Base-by-base conservation (phyloP, 2,113 vertebrate species). In the Tetrax tetrax region DNA sequence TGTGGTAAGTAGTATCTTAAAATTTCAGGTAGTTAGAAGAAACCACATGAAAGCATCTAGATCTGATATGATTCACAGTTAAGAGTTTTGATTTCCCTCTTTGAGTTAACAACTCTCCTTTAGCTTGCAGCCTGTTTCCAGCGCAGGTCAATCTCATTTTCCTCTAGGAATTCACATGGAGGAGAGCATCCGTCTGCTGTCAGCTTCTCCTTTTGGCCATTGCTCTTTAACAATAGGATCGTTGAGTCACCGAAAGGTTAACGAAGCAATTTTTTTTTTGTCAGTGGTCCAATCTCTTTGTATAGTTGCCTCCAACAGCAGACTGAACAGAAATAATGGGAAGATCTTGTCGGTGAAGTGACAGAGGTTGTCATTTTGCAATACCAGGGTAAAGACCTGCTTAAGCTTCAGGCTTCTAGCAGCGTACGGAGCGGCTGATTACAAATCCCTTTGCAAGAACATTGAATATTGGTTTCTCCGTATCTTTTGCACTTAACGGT, bases 291-390 rank as follows among this genome's bases (percentile, higher is more conserved):
- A 85, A 3, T 59, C 59, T 79, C 91, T 96, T 95, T 96, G 95
- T 95, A 19, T 66, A 19, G 71, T 27, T 81, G 51, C 59, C 78
- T 77, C 3, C 6, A 96, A 87, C 91, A 94, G 92, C 64, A 81
- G 60, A 37, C 48, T 97, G 95, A 94, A 89, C 95, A 96, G 94
- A 91, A 95, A 90, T 82, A 97, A 97, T 94, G 83, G 85, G 78
- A 69, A 92, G 75, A 91, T 92, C 80, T 92, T 82, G 64, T 8
- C 82, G 83, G 27, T 89, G 87, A 43, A 77, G 76, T 94, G 87
- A 79, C 72, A 0, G 0, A 21, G 82, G n/a, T 60, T 93, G 84
- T 95, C 60, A 57, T 72, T 93, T 92, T 79, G 51, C 9, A 81
- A 53, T 78, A 43, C 38, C 33, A 48, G 81, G 43, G 47, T 63